Conservation (phyloP, 2,113 vertebrate genomes). For the Mola mola region DNA sequence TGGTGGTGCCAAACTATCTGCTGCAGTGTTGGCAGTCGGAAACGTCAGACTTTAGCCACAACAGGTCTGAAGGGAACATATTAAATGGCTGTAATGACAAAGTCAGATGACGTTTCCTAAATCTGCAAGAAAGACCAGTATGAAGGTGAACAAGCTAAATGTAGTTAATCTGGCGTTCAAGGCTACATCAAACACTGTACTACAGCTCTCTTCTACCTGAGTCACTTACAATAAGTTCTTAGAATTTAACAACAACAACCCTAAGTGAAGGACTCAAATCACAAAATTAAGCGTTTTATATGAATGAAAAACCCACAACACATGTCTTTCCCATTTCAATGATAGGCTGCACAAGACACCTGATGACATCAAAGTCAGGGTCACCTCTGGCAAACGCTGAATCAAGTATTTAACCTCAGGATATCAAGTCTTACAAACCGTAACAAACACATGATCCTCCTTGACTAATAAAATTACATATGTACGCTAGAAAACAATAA, state of each 20-base stretch:
- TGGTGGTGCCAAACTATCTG: neutral
- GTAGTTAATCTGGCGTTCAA: no score
- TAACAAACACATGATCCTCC: neutral
- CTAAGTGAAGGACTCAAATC: no score
- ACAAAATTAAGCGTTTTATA: no score
- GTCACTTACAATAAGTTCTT: no score
- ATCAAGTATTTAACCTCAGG: neutral
- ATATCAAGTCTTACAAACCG: neutral
- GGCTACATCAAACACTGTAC: neutral
- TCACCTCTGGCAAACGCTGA: neutral
- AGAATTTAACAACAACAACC: no score
- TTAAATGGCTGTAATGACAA: slow-evolving; percentile 1
- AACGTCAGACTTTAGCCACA: slow-evolving; percentile 4
- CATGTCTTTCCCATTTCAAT: no score
- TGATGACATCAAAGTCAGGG: slow-evolving; percentile 11
- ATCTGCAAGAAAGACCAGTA: neutral
- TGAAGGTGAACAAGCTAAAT: no score
- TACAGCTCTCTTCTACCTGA: no score
- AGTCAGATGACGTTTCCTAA: slow-evolving; percentile 1
- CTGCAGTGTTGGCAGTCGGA: neutral
- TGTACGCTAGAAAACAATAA: neutral
- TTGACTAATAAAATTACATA: neutral
- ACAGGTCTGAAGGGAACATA: neutral
- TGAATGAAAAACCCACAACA: no score
- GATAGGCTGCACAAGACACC: neutral